Base-by-base conservation (phyloP, 2,888 invertebrate genomes). In the Portevinia maculata region DNA sequence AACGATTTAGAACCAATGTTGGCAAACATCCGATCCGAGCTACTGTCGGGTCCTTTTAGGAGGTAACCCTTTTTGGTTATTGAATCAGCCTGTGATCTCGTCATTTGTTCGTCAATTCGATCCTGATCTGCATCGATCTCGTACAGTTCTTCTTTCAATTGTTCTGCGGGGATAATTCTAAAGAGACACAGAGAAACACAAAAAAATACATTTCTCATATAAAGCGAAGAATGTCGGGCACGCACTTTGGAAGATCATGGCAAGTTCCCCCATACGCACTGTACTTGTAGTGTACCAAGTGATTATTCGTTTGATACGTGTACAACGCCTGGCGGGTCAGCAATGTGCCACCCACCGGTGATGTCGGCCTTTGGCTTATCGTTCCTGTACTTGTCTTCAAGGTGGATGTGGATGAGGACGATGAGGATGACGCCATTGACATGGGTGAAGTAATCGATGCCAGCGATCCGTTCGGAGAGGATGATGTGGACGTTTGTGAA, bases 1-100 rank as follows among this genome's bases (percentile, higher is more conserved):
- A 97, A 98, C 69, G 97, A 97, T 91, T 97, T 97, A 19, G 97
- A 97, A 84, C 96, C 96, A 87, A 98, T 95, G 89, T 97, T 96
- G 84, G 95, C 95, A 91, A 98, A 97, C 92, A 97, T 96, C 85
- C 96, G 93, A 89, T 98, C 98, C 60, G 95, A 95, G 79, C 96
- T 95, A 81, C 96, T 95, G 91, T 98, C 98, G 6, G 98, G 97
- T 48, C 98, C 98, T 91, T 97, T 98, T 91, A 96, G 93, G 86
- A 98, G 91, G 92, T 95, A 97, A 0, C 98, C 98, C 90, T 97
- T 96, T 91, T 97, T 98, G 57, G 96, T 95, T 84, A 97, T 95
- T 74, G 94, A 93, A 88, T 96, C 95, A 86, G 93, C 93, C 88
- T 94, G 94, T 1, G 93, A 92, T 85, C 92, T 87, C 19, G 91